Conservation (phyloP, 2,797 vertebrate species). For the Alectoris magna region DNA sequence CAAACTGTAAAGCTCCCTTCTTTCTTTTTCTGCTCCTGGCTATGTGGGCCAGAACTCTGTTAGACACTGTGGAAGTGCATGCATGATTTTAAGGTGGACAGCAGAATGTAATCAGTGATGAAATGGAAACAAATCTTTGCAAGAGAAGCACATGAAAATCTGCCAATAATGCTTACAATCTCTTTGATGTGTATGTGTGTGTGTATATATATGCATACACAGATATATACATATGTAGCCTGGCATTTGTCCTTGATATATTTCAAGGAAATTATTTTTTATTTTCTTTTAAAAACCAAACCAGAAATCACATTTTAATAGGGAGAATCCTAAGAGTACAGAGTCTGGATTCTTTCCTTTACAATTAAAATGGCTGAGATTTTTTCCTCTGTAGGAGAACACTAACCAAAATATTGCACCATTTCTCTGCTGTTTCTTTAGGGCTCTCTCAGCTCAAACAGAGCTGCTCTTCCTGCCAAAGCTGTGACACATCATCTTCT, state of each 20-base stretch:
- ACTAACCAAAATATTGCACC: neutral
- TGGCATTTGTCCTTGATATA: neutral
- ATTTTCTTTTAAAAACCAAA: neutral
- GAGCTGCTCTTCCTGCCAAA: neutral
- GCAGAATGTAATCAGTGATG: neutral
- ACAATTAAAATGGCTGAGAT: neutral
- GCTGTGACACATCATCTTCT: neutral
- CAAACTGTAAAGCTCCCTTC: neutral
- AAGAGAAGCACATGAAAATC: neutral
- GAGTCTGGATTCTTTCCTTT: neutral
- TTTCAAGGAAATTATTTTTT: neutral
- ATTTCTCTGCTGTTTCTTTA: neutral
- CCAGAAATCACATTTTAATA: neutral
- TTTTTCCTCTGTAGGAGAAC: neutral
- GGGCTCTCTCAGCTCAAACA: neutral
- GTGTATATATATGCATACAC: too few species aligned
- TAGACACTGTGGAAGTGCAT: neutral
- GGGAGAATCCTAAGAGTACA: neutral
- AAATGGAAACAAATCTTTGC: neutral
- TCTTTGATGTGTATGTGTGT: neutral
- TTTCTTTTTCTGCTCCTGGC: neutral
- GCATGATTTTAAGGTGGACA: neutral
- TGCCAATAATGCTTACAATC: neutral
- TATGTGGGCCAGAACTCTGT: neutral
- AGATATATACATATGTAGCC: neutral